Evolutionary conservation across 2,888 invertebrate species (phyloP).

Genomic region (Eudasyphora cyanicolor): DNA sequence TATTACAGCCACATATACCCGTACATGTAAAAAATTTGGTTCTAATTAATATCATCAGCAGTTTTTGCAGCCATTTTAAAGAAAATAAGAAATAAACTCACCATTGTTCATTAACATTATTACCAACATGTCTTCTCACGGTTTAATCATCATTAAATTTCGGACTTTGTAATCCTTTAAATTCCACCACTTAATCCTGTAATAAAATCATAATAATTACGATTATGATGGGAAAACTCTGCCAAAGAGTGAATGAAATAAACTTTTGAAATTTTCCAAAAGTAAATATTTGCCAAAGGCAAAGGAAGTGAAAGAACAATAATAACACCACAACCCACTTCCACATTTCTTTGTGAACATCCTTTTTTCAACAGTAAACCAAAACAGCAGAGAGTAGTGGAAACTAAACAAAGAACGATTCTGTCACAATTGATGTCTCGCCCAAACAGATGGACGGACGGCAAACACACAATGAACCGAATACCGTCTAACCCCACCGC

Average conservation of each 20-base stretch:
- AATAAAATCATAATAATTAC: constrained; percentile 20
- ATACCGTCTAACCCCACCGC: constrained; percentile 30
- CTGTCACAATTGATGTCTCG: constrained; percentile 28
- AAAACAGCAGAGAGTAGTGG: constrained; percentile 26
- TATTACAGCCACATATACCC: too few relatives aligned
- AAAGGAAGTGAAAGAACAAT: constrained; percentile 3
- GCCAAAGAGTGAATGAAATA: background rate
- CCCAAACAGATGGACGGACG: background rate
- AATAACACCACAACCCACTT: background rate
- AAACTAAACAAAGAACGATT: constrained; percentile 36
- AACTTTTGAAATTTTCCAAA: constrained; percentile 31
- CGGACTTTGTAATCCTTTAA: constrained; percentile 10
- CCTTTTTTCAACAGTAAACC: background rate
- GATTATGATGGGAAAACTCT: background rate
- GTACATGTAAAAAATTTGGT: too few relatives aligned
- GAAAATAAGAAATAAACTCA: too few relatives aligned
- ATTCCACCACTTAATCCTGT: background rate
- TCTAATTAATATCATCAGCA: too few relatives aligned
- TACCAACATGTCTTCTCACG: too few relatives aligned
- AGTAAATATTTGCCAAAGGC: constrained; percentile 46
- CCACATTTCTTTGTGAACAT: background rate
- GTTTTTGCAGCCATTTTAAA: too few relatives aligned
- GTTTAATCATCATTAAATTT: background rate
- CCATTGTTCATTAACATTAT: too few relatives aligned
- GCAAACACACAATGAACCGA: constrained; percentile 22